A percentile compares a stretch with the other conserved stretches of the same genome.
phyloP scores from a whole-genome alignment of 2,113 vertebrate genomes.

The Cairina moschata region DNA sequence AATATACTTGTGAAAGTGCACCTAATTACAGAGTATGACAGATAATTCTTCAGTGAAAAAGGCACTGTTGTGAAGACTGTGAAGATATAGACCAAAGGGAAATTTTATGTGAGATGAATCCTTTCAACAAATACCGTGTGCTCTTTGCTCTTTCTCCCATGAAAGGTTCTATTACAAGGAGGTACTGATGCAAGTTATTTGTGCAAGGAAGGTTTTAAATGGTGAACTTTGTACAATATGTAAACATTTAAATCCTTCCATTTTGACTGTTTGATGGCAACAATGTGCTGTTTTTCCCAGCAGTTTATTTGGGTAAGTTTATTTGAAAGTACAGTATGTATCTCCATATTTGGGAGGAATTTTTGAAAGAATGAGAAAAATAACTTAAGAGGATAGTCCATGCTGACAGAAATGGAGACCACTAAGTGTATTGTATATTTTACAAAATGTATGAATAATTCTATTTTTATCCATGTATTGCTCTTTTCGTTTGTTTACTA shows the following conservation, averaged over 20 bases:
- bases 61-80: background rate
- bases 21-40: constrained; percentile 52
- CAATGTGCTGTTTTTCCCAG: background rate
- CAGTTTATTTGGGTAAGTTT: background rate
- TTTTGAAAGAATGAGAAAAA: background rate
- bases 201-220: background rate
- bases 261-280: background rate
- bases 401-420: background rate
- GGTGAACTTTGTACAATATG: background rate
- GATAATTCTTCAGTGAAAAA: constrained; percentile 52
- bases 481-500: background rate
- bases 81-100: constrained; percentile 14
- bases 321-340: background rate
- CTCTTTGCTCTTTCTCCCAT: background rate
- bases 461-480: background rate
- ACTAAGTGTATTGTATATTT: background rate
- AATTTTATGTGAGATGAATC: constrained; percentile 36
- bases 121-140: background rate
- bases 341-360: background rate
- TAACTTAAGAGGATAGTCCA: background rate
- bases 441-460: background rate
- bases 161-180: background rate
- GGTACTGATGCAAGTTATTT: background rate
- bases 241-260: background rate
- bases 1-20: constrained; percentile 35